Conservation (phyloP, 1,140 invertebrate species). For the Antheraea pernyi region DNA sequence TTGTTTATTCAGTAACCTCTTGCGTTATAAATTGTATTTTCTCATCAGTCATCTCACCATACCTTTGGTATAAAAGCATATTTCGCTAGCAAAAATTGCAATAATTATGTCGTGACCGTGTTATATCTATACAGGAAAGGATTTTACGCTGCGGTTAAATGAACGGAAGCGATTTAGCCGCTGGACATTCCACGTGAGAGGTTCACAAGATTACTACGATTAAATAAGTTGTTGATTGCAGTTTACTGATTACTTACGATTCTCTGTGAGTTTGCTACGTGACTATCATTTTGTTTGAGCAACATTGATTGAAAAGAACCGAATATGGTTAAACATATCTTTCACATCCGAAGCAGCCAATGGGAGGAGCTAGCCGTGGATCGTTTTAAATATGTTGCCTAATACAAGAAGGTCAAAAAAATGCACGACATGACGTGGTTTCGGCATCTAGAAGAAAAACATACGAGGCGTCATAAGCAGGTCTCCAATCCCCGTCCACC, state of each 20-base stretch:
- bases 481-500: too few relatives aligned
- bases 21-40: too few relatives aligned
- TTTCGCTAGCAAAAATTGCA: constrained; percentile 26
- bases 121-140: constrained; percentile 27
- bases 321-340: too few relatives aligned
- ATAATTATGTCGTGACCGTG: constrained; percentile 35
- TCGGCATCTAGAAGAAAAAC: too few relatives aligned
- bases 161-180: constrained; percentile 35
- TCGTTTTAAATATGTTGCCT: too few relatives aligned
- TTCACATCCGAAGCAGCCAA: too few relatives aligned
- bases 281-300: constrained; percentile 26
- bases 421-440: too few relatives aligned
- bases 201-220: constrained; percentile 40
- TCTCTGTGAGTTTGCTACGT: constrained; percentile 42
- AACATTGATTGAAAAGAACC: too few relatives aligned
- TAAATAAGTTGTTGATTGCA: constrained; percentile 49
- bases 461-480: too few relatives aligned
- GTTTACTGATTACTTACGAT: constrained; percentile 51
- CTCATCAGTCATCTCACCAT: background rate
- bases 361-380: too few relatives aligned
- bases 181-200: constrained; percentile 29
- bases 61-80: background rate
- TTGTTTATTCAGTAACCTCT: too few relatives aligned
- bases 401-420: too few relatives aligned
- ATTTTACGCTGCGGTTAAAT: constrained; percentile 31